Base-by-base conservation (phyloP, 2,888 invertebrate species). In the Resseliella maxima region DNA sequence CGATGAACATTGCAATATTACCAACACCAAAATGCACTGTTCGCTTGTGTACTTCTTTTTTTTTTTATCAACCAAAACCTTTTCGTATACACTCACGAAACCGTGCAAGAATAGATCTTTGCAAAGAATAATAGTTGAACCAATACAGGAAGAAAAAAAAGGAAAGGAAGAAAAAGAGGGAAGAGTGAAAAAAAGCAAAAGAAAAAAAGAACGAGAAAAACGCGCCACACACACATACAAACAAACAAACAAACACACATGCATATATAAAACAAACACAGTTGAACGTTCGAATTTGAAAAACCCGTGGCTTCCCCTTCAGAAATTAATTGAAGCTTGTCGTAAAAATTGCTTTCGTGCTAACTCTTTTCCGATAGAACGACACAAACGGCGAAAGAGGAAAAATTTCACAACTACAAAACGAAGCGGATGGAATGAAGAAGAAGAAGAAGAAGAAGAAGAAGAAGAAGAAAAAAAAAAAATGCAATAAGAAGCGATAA, bases 311-410 rank as follows among this genome's bases (percentile, higher is more conserved):
- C 38, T 83, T 83, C 83, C 83, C 83, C 83, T 83, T 83, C 83
- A 36, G 38, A 83, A 83, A 83, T 83, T 83, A 38, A 83, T 83
- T 83, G 83, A 83, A 83, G 83, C 83, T 83, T 38, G 83, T 83
- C 83, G 83, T 83, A 38, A 83, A 83, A 83, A 83, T 83, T 36
- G 38, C 83, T 83, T 83, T 83, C 83, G 21, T 83, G 36, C 83
- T 38, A 83, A 83, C 83, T 83, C 38, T 83, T 83, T 83, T 83
- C 72, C 38, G 83, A 38, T 83, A 24, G 36, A 38, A 38, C 38
- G 83, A 10, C 38, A 38, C 38, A 38, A 50, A 8, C 21, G 81
- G 81, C 36, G 81, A 81, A 83, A 38, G 72, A 31, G 24, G 83
- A 83, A 83, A 36, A 64, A 3, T 72, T 72, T 72, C 72, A 35